Percentiles rank a stretch among this genome's conserved stretches.
These are phyloP conservation scores for Nephrotoma appendiculata DNA, from an alignment of 2,888 invertebrate genomes.

Conservation along the genomic window DNA sequence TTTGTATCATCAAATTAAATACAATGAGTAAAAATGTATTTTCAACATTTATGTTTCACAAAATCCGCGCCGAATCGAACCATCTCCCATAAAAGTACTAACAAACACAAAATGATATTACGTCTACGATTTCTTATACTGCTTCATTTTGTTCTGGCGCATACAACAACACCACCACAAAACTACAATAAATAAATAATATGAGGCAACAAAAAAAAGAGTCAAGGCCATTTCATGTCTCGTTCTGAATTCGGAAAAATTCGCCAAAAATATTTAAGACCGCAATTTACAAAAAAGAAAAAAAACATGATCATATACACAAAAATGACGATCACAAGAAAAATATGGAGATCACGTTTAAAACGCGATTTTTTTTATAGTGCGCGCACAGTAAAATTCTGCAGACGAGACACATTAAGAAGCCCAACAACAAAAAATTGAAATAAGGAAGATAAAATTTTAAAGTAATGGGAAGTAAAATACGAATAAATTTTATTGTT, in stretches of 20 bases:
- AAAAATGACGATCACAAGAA: neutral
- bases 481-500: neutral
- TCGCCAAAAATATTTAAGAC: neutral
- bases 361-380: neutral
- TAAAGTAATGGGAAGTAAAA: neutral
- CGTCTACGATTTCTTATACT: neutral
- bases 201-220: neutral
- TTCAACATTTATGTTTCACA: neutral
- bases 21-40: neutral
- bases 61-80: neutral
- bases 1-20: neutral
- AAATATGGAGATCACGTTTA: neutral
- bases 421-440: neutral
- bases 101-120: neutral
- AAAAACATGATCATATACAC: neutral
- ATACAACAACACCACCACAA: neutral
- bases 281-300: neutral
- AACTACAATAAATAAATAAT: neutral
- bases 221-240: constrained; percentile 5
- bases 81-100: neutral
- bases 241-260: constrained; percentile 1
- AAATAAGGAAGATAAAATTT: neutral
- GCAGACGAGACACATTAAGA: neutral
- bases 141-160: neutral
- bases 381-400: neutral